Conservation (phyloP, 1,140 invertebrate genomes). For the Muscidifurax raptorellus region DNA sequence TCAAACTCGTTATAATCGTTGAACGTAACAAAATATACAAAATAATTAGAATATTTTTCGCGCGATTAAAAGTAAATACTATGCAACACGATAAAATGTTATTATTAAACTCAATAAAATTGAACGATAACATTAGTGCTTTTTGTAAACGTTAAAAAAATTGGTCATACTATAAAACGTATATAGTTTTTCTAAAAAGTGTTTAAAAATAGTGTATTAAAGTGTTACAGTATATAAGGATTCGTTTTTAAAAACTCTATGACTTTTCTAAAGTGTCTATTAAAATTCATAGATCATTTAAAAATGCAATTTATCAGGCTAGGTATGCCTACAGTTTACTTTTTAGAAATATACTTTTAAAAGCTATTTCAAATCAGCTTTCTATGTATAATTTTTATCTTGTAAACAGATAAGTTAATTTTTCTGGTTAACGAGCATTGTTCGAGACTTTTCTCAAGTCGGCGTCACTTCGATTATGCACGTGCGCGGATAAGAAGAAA, state of each 20-base stretch:
- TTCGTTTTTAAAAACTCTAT: neutral
- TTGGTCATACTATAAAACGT: neutral
- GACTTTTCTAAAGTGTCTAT: constrained; percentile 11
- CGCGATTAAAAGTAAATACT: neutral
- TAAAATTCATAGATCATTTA: neutral
- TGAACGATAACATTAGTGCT: neutral
- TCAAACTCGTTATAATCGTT: constrained; percentile 6
- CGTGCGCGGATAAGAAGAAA: too few species aligned
- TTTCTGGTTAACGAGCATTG: neutral
- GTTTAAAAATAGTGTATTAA: neutral
- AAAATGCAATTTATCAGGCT: neutral
- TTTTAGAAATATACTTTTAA: neutral
- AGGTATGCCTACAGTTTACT: neutral
- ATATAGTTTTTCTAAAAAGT: neutral
- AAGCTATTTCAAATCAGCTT: neutral
- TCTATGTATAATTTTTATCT: neutral
- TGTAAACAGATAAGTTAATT: neutral
- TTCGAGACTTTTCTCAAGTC: neutral
- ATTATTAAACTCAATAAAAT: neutral
- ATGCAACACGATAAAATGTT: neutral
- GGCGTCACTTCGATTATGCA: too few species aligned
- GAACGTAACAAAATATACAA: constrained; percentile 38
- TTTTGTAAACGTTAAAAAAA: neutral
- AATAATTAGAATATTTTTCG: neutral
- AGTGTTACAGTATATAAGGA: neutral